phyloP scores from a whole-genome alignment of 1,140 invertebrate species.

The Bombus picipes region DNA sequence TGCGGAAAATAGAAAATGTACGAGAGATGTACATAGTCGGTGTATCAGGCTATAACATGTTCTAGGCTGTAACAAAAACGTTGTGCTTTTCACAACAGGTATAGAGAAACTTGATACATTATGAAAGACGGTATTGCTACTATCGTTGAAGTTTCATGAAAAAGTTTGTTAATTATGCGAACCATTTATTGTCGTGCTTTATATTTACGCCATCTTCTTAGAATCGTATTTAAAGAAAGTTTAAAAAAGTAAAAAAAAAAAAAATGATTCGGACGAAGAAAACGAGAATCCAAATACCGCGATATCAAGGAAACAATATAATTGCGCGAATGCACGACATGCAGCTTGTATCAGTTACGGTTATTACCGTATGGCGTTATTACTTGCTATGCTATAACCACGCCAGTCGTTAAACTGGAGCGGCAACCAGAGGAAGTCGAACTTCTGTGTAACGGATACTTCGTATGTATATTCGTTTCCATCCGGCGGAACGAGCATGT shows the following conservation, averaged over 20 bases:
- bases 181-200: neutral
- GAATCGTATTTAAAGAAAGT: neutral
- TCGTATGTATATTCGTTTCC: neutral
- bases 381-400: conserved; percentile 25
- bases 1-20: neutral
- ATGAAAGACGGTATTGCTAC: neutral
- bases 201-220: no score
- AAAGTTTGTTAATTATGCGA: no score
- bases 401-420: conserved; percentile 32
- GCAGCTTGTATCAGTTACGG: conserved; percentile 27
- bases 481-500: neutral
- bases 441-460: neutral
- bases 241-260: no score
- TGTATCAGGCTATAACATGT: no score
- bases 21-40: no score
- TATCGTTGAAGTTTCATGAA: neutral
- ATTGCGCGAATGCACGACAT: neutral
- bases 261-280: no score
- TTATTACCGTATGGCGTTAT: conserved; percentile 7
- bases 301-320: neutral
- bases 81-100: neutral
- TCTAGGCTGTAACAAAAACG: no score
- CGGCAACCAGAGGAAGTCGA: neutral
- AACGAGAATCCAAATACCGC: neutral
- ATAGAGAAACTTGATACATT: neutral